Conservation (phyloP, 2,113 vertebrate species). For the Manacus vitellinus region DNA sequence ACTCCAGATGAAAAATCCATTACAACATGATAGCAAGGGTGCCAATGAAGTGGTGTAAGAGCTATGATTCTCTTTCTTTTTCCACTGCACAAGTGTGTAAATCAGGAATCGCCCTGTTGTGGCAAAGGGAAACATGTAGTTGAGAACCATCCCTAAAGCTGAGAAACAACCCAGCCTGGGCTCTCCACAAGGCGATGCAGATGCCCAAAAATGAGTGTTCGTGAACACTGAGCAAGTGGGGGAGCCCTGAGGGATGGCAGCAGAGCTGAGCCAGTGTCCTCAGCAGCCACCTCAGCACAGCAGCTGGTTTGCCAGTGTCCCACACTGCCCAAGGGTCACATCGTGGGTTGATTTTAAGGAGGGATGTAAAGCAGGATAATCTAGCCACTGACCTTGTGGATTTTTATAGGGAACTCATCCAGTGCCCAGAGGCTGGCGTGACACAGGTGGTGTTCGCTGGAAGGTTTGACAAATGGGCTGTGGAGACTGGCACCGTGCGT, state of each 20-base stretch:
- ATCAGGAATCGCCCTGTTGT: neutral
- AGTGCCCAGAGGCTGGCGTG: neutral
- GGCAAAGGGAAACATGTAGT: neutral
- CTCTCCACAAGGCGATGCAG: neutral
- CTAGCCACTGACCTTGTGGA: neutral
- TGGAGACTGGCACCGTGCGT: neutral
- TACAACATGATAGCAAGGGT: neutral
- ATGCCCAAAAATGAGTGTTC: accelerated
- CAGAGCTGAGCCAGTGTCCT: neutral
- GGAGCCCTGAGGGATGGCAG: accelerated
- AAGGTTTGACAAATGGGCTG: constrained; percentile 22
- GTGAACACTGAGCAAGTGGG: neutral
- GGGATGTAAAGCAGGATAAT: neutral
- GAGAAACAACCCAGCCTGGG: accelerated
- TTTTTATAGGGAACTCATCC: neutral
- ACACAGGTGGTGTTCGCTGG: neutral
- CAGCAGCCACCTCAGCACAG: neutral
- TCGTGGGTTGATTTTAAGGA: neutral
- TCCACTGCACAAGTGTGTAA: neutral
- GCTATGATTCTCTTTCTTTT: neutral
- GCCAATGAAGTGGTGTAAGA: neutral
- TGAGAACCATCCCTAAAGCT: neutral
- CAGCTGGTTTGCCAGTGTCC: neutral
- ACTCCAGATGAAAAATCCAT: neutral
- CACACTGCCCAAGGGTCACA: accelerated